These are phyloP conservation scores for Stenoptilia bipunctidactyla DNA, from an alignment of 2,888 invertebrate genomes.

Conservation along the genomic window DNA sequence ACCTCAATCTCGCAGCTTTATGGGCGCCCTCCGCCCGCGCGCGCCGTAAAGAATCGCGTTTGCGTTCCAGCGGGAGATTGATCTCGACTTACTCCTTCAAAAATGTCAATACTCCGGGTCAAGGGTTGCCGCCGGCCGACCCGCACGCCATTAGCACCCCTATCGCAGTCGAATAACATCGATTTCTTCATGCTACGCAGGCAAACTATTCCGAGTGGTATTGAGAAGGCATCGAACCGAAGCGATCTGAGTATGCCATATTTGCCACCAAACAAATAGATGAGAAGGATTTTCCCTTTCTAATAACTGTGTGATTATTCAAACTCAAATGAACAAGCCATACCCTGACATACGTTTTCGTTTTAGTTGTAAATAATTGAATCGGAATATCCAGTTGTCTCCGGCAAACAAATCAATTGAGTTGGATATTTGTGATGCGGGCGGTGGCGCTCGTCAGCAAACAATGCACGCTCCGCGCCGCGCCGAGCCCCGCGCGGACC, in stretches of 20 bases:
- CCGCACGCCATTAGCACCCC: not conserved
- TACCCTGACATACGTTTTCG: no score
- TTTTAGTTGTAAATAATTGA: no score
- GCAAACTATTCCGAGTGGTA: no score
- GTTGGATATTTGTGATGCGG: not conserved
- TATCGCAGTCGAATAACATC: not conserved
- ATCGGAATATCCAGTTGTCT: no score
- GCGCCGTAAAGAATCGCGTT: constrained; percentile 49
- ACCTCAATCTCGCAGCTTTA: constrained; percentile 43
- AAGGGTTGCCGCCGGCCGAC: constrained; percentile 19
- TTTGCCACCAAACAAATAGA: not conserved
- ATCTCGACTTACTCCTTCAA: constrained; percentile 38
- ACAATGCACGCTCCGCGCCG: not conserved
- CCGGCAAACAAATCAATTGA: not conserved
- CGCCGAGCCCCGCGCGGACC: not conserved
- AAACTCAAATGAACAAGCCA: no score
- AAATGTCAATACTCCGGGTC: constrained; percentile 43
- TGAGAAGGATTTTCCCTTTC: not conserved
- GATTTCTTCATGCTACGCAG: not conserved
- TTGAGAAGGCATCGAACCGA: not conserved
- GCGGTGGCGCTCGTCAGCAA: no score
- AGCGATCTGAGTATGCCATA: not conserved
- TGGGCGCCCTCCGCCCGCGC: constrained; percentile 25
- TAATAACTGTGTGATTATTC: no score
- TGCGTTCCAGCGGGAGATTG: constrained; percentile 48